Base-by-base conservation (phyloP, 2,888 invertebrate species). In the Tenthredo scrophulariae region DNA sequence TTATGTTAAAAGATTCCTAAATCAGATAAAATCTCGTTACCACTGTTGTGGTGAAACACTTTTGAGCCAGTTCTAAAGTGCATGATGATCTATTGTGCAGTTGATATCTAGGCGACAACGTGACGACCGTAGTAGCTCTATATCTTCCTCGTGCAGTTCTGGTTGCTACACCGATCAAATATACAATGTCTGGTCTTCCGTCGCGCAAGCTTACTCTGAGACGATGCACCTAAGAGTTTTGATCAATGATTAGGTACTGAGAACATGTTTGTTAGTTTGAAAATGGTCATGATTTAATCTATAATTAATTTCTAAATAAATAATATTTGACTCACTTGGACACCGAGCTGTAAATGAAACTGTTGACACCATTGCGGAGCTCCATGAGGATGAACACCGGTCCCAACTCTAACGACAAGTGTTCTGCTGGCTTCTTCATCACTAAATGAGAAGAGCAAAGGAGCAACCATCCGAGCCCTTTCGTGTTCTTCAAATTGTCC, bases 401-500 rank as follows among this genome's bases (percentile, higher is more conserved):
- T 96, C 4, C 99, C 99, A 15, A 99, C 96, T 40, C 99, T 95
- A 87, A 96, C 96, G 67, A 96, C 94, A 15, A 97, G 94, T 4
- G 97, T 96, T 83, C 97, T 96, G 84, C 96, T 96, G 40, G 97
- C 97, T 91, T 98, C 98, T 58, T 96, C 96, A 93, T 99, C 98
- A 3, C 97, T 96, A 93, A 98, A 98, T 84, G 98, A 97, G 94
- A 99, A 99, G 90, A 99, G 95, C 84, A 99, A 95, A 9, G 99
- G 99, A 82, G 97, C 96, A 84, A 98, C 97, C 95, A 98, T 97
- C 88, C 99, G 95, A 15, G 98, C 99, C 89, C 97, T 95, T 94
- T 99, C 99, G 93, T 99, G 98, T 93, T 99, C 99, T 85, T 96
- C 96, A 93, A 97, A 97, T 94, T 99, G 99, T 2, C 99, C 99